phyloP scores from a whole-genome alignment of 1,140 invertebrate genomes.

The Kradibia gibbosae region DNA sequence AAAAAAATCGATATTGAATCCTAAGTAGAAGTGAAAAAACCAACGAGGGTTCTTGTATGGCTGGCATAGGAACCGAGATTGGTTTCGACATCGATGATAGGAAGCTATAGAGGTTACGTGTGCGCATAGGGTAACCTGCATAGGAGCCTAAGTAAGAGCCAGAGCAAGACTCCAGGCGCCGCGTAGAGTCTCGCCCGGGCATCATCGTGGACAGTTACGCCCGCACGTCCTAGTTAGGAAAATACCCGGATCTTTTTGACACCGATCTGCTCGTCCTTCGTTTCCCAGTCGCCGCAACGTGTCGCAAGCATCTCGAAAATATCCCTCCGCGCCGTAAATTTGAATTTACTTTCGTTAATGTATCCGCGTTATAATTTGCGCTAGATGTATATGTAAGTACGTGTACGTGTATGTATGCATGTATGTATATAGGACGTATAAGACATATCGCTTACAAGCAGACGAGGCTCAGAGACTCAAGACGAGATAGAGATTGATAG shows the following conservation, averaged over 20 bases:
- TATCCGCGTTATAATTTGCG: constrained; percentile 2
- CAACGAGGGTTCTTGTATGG: neutral
- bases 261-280: constrained; percentile 26
- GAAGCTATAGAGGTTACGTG: constrained; percentile 4
- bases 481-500: constrained; percentile 35
- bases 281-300: constrained; percentile 28
- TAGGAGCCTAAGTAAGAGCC: neutral
- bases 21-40: neutral
- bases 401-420: constrained; percentile 14
- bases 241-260: constrained; percentile 41
- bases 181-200: constrained; percentile 28
- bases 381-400: constrained; percentile 1
- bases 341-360: constrained; percentile 14
- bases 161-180: neutral
- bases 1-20: constrained; percentile 32
- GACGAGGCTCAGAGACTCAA: constrained; percentile 25
- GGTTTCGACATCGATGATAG: neutral
- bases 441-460: constrained; percentile 36
- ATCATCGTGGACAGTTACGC: neutral
- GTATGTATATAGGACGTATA: constrained; percentile 17
- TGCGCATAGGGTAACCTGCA: constrained; percentile 13
- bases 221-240: neutral
- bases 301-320: constrained; percentile 13
- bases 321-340: neutral
- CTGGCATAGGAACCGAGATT: neutral